phyloP scores from a whole-genome alignment of 2,888 invertebrate species.

The Dusona sp. region DNA sequence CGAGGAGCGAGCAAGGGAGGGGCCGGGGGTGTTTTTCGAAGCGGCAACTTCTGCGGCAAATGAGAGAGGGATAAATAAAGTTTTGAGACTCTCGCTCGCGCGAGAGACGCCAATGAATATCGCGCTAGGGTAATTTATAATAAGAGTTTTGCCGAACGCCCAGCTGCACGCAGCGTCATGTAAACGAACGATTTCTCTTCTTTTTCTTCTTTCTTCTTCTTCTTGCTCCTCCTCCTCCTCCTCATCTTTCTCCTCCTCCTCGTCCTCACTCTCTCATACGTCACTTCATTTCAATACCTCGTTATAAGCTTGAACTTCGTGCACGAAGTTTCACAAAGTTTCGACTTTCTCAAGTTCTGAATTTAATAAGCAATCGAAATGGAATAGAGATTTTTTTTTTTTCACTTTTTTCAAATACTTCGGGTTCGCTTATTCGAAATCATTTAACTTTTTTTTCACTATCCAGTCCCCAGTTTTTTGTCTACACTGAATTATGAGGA shows the following conservation, averaged over 20 bases:
- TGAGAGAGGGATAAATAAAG: slow-evolving; percentile 18
- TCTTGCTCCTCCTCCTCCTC: too few species aligned
- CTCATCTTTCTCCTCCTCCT: neutral
- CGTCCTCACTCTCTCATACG: slow-evolving; percentile 8
- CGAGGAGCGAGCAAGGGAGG: neutral
- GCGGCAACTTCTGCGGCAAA: slow-evolving; percentile 16
- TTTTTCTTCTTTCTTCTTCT: neutral
- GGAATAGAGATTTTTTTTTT: neutral
- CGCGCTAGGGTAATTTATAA: slow-evolving; percentile 56
- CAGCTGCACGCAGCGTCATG: slow-evolving; percentile 53
- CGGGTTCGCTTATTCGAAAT: neutral
- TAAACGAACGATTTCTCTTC: slow-evolving; percentile 18
- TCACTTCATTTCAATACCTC: slow-evolving; percentile 30
- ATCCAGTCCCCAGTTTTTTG: neutral
- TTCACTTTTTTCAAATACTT: neutral
- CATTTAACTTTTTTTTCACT: neutral
- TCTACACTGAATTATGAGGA: neutral
- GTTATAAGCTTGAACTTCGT: neutral
- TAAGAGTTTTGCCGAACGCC: slow-evolving; percentile 38
- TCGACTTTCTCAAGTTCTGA: neutral
- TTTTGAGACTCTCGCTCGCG: slow-evolving; percentile 28
- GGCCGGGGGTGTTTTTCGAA: neutral
- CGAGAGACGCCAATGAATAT: slow-evolving; percentile 47
- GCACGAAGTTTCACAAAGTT: neutral
- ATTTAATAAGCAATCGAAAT: neutral